Evolutionary conservation across 1,140 invertebrate genomes (phyloP).

Genomic region (Cyclina sinensis): DNA sequence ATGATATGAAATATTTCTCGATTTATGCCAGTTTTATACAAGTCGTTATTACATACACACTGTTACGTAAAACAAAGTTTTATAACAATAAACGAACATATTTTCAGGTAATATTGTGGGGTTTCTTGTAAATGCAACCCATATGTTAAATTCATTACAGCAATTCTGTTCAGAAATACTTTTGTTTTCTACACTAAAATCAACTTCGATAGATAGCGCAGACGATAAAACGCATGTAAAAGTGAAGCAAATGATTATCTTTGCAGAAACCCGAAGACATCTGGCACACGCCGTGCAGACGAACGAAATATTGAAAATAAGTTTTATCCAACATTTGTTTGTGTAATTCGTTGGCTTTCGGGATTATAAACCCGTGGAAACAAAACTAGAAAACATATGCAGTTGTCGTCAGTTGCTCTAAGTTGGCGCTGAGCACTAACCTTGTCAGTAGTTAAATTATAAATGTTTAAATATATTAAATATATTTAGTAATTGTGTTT

Average conservation of each 20-base stretch:
- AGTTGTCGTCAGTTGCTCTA: background rate
- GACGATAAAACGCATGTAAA: background rate
- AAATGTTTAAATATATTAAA: too few relatives aligned
- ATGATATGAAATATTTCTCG: too few relatives aligned
- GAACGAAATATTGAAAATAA: background rate
- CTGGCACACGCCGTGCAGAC: slow-evolving; percentile 16
- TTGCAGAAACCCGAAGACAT: slow-evolving; percentile 5
- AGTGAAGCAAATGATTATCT: background rate
- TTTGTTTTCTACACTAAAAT: background rate
- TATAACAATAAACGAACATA: too few relatives aligned
- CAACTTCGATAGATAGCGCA: background rate
- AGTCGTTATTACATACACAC: too few relatives aligned
- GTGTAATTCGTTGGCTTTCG: background rate
- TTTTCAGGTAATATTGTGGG: too few relatives aligned
- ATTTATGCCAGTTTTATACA: too few relatives aligned
- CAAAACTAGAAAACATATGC: background rate
- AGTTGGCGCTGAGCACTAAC: background rate
- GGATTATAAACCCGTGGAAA: background rate
- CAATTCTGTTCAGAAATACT: background rate
- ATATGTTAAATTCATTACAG: background rate
- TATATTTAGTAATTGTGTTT: too few relatives aligned
- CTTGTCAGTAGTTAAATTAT: too few relatives aligned
- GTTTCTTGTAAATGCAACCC: background rate
- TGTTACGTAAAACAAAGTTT: too few relatives aligned
- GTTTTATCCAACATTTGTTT: background rate